Conservation (phyloP, 2,888 invertebrate species). For the Lasioglossum leucozonium region DNA sequence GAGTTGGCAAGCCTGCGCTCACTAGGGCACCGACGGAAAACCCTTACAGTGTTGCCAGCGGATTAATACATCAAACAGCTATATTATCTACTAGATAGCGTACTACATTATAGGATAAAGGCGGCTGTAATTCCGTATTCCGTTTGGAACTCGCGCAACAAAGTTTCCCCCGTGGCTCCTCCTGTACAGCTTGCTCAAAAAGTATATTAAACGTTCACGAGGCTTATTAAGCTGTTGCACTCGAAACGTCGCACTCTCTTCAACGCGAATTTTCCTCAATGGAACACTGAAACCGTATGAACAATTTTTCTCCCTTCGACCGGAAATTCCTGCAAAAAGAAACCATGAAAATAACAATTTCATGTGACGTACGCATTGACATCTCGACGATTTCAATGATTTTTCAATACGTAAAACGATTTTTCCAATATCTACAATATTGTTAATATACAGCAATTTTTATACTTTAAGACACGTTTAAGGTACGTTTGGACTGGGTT, state of each 20-base stretch:
- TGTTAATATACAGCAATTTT: no score
- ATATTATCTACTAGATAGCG: constrained; percentile 36
- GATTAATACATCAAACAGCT: constrained; percentile 58
- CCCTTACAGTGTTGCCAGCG: constrained; percentile 48
- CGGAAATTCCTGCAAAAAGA: neutral
- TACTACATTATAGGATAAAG: neutral
- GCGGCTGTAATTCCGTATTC: constrained; percentile 34
- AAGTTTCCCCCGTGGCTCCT: neutral
- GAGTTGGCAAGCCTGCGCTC: constrained; percentile 38
- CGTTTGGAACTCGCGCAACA: constrained; percentile 15
- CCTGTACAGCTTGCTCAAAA: neutral
- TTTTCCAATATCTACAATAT: no score
- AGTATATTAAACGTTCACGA: neutral
- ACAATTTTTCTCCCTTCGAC: neutral
- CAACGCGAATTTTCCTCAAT: neutral
- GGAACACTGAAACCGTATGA: no score
- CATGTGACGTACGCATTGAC: no score
- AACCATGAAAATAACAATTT: neutral
- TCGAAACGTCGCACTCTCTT: neutral
- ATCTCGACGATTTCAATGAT: no score
- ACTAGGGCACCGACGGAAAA: constrained; percentile 24
- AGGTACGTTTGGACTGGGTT: no score
- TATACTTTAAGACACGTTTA: no score
- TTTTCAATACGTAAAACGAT: no score
- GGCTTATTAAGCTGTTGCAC: neutral